A percentile compares a stretch with the other conserved stretches of the same genome.
Conservation (phyloP, 2,797 vertebrate genomes). For the Semotilus atromaculatus region DNA sequence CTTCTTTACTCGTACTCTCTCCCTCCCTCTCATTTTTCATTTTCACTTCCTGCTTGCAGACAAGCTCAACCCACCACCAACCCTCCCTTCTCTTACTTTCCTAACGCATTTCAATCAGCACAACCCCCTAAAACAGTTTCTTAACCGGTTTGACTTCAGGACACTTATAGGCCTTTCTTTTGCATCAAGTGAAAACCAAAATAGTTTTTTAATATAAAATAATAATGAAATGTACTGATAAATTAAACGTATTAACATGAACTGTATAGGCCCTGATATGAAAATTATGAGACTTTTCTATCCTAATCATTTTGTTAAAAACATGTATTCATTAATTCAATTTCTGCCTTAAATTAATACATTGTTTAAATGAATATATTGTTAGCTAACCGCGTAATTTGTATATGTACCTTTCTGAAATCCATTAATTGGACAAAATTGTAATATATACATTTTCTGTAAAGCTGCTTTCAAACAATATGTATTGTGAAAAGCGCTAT, state of each 20-base stretch:
- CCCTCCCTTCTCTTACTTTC: conserved; percentile 59
- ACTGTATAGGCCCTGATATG: not conserved
- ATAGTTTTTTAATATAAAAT: not conserved
- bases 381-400: too few species aligned
- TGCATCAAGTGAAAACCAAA: not conserved
- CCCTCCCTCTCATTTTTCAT: conserved; percentile 51
- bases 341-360: too few species aligned
- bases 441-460: too few species aligned
- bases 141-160: conserved; percentile 25
- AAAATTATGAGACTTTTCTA: too few species aligned
- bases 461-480: too few species aligned
- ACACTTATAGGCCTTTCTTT: too few species aligned
- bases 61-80: conserved; percentile 61
- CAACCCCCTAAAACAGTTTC: conserved; percentile 46
- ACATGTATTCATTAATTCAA: too few species aligned
- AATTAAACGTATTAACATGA: not conserved
- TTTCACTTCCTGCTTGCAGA: conserved; percentile 68
- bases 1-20: conserved; percentile 51
- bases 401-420: too few species aligned
- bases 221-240: not conserved
- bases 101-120: conserved; percentile 57
- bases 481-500: too few species aligned
- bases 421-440: too few species aligned
- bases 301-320: too few species aligned
- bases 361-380: too few species aligned